Evolutionary conservation across 2,113 vertebrate species (phyloP).

Genomic region (Brachyhypopomus gauderio): DNA sequence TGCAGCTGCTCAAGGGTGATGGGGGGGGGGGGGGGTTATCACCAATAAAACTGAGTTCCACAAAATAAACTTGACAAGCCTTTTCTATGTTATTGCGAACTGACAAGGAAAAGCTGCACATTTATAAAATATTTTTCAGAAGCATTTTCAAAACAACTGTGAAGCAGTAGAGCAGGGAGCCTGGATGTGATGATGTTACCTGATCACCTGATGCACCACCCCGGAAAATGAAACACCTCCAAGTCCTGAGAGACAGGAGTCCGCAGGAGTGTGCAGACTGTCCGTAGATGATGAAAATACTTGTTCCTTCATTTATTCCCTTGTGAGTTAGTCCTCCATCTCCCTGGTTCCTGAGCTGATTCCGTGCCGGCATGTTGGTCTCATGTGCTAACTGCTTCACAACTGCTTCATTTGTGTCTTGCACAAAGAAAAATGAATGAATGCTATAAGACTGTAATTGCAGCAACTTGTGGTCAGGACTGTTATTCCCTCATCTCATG

Average conservation of each 20-base stretch:
- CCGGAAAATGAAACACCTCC: not conserved
- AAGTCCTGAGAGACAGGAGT: not conserved
- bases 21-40: too few relatives aligned
- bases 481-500: too few relatives aligned
- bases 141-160: not conserved
- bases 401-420: not conserved
- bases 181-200: not conserved
- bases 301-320: slow-evolving; percentile 6
- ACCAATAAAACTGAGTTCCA: too few relatives aligned
- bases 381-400: not conserved
- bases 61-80: too few relatives aligned
- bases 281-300: not conserved
- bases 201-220: not conserved
- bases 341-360: not conserved
- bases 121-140: too few relatives aligned
- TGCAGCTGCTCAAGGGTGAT: too few relatives aligned
- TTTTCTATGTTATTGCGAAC: too few relatives aligned
- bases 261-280: not conserved
- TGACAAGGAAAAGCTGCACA: too few relatives aligned
- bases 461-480: too few relatives aligned
- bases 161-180: not conserved
- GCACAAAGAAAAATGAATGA: too few relatives aligned
- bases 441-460: too few relatives aligned
- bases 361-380: not conserved
- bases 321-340: not conserved